phyloP scores from a whole-genome alignment of 1,140 invertebrate species.

The Saccostrea glomerata region DNA sequence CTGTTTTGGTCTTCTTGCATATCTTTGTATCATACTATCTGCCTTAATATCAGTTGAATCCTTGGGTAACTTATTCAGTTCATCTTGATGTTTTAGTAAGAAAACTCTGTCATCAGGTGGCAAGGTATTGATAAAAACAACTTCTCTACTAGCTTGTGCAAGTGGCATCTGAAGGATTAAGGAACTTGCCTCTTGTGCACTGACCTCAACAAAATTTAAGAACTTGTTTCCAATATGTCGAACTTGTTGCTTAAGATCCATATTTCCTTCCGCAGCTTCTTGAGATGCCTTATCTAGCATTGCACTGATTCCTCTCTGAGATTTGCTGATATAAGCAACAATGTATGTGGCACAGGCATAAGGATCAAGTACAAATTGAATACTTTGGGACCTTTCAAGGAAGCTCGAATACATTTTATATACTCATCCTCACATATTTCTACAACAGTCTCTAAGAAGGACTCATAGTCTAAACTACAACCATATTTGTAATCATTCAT shows the following conservation, averaged over 20 bases:
- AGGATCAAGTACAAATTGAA: constrained; percentile 62
- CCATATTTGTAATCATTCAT: constrained; percentile 48
- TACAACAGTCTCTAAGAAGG: constrained; percentile 55
- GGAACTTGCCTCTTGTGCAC: constrained; percentile 54
- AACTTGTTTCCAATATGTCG: constrained; percentile 44
- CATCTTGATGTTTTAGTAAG: constrained; percentile 22
- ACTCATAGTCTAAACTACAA: constrained; percentile 45
- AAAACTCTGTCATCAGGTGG: constrained; percentile 42
- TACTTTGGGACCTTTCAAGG: constrained; percentile 51
- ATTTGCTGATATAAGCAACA: constrained; percentile 55
- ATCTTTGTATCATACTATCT: constrained; percentile 32
- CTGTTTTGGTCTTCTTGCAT: constrained; percentile 39
- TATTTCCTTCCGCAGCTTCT: constrained; percentile 54
- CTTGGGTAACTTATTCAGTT: constrained; percentile 16
- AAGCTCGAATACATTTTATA: constrained; percentile 54
- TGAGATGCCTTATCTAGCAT: constrained; percentile 47
- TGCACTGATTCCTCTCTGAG: constrained; percentile 57
- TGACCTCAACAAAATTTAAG: constrained; percentile 44
- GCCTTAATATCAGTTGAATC: constrained; percentile 42
- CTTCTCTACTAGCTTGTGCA: constrained; percentile 37
- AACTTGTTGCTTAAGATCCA: constrained; percentile 40
- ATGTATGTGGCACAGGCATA: constrained; percentile 62
- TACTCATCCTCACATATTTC: constrained; percentile 56
- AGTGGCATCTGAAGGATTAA: constrained; percentile 56
- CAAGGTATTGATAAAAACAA: constrained; percentile 60